Evolutionary conservation across 2,888 invertebrate genomes (phyloP).

Genomic region (Amphipoea oculea): DNA sequence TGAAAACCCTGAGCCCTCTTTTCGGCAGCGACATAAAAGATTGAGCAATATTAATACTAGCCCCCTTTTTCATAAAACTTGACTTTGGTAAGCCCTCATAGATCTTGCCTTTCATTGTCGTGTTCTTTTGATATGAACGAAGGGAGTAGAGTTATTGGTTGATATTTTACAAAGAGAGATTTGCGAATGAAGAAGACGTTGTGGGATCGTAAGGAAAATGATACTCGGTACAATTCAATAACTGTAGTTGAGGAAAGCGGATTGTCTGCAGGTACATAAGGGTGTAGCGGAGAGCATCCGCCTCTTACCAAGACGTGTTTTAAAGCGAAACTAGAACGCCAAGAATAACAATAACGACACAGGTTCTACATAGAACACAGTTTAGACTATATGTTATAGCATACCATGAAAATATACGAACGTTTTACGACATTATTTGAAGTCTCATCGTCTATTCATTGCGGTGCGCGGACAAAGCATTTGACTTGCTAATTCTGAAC

Average conservation of each 20-base stretch:
- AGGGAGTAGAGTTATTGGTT: conserved; percentile 19
- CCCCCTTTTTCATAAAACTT: conserved; percentile 40
- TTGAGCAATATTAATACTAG: conserved; percentile 16
- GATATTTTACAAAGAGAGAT: neutral
- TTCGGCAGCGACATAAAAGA: conserved; percentile 22
- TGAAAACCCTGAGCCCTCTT: conserved; percentile 22
- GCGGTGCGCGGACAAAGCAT: conserved; percentile 55
- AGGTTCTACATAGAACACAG: conserved; percentile 14
- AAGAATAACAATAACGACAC: conserved; percentile 20
- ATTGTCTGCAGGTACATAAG: neutral
- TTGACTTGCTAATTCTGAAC: conserved; percentile 69
- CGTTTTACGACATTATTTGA: conserved; percentile 43
- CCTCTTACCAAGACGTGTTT: neutral
- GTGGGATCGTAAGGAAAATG: neutral
- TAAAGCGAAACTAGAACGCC: conserved; percentile 3
- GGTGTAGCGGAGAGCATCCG: neutral
- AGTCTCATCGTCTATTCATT: conserved; percentile 65
- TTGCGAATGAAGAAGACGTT: neutral
- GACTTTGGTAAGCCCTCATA: conserved; percentile 20
- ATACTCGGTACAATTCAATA: neutral
- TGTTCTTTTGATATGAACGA: conserved; percentile 13
- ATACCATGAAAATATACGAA: conserved; percentile 44
- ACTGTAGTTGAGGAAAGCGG: neutral
- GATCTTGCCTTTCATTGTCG: conserved; percentile 1
- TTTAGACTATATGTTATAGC: conserved; percentile 2